These are phyloP conservation scores for Ips typographus DNA, from an alignment of 1,140 invertebrate genomes.

Conservation along the genomic window DNA sequence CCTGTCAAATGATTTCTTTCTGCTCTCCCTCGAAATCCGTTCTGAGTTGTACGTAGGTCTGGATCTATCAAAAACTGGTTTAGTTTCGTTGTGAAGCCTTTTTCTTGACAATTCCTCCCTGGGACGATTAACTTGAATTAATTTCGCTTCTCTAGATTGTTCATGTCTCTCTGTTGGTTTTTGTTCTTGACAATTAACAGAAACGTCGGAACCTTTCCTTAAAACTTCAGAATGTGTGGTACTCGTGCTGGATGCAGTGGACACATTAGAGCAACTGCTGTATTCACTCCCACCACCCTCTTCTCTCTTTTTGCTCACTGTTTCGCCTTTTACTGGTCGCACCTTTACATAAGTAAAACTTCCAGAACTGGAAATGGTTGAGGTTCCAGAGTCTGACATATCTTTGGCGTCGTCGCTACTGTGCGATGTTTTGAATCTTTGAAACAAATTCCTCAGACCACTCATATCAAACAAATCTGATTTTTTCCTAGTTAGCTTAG, in stretches of 20 bases:
- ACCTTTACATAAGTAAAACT: not conserved
- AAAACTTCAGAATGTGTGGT: not conserved
- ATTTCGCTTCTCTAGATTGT: too few species aligned
- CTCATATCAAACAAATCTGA: constrained; percentile 8
- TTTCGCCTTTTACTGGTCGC: not conserved
- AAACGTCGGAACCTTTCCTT: not conserved
- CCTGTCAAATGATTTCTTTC: not conserved
- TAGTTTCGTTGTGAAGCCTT: constrained; percentile 7
- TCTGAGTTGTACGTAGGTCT: not conserved
- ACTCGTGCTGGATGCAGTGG: constrained; percentile 3
- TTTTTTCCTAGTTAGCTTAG: not conserved
- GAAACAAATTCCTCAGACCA: constrained; percentile 17
- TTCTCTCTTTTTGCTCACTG: too few species aligned
- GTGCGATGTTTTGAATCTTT: constrained; percentile 8
- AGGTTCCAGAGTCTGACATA: constrained; percentile 20
- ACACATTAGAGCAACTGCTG: constrained; percentile 7
- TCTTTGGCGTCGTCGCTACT: constrained; percentile 3
- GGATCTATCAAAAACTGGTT: constrained; percentile 4
- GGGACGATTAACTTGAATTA: too few species aligned
- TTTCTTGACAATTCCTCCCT: constrained; percentile 2
- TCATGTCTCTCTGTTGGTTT: too few species aligned
- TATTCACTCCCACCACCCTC: too few species aligned
- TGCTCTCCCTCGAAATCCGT: not conserved
- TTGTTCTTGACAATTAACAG: too few species aligned
- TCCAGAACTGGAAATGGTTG: constrained; percentile 12